These are phyloP conservation scores for Drosophila mettleri DNA, from an alignment of 2,888 invertebrate genomes.

Conservation along the genomic window DNA sequence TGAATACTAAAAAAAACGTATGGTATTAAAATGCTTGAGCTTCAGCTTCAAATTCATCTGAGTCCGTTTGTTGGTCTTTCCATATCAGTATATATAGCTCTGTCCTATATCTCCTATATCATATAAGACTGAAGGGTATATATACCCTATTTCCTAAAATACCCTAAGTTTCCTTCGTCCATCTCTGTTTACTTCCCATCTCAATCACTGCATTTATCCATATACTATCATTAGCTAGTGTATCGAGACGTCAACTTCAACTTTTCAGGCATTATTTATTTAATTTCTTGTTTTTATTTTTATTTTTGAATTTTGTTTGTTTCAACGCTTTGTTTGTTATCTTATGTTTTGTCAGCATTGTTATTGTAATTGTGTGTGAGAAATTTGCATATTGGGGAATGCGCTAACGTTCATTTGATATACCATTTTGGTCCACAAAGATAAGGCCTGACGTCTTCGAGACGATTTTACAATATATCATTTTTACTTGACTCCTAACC, in stretches of 20 bases:
- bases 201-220: background rate
- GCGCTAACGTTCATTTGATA: slow-evolving; percentile 56
- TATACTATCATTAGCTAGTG: background rate
- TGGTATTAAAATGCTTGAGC: background rate
- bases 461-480: slow-evolving; percentile 39
- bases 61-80: background rate
- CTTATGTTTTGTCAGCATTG: slow-evolving; percentile 51
- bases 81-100: too few species aligned
- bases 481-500: slow-evolving; percentile 44
- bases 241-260: background rate
- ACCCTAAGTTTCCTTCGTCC: too few species aligned
- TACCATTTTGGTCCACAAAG: slow-evolving; percentile 60
- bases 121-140: too few species aligned
- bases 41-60: too few species aligned
- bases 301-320: slow-evolving; percentile 21
- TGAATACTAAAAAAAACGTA: background rate
- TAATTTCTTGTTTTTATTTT: slow-evolving; percentile 15
- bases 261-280: background rate
- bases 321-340: slow-evolving; percentile 37
- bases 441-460: slow-evolving; percentile 52
- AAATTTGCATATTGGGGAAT: slow-evolving; percentile 68
- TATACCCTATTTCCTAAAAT: too few species aligned
- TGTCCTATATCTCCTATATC: too few species aligned
- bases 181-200: background rate
- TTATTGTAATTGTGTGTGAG: slow-evolving; percentile 66